phyloP scores from a whole-genome alignment of 2,797 vertebrate species.

The Pipistrellus kuhlii region DNA sequence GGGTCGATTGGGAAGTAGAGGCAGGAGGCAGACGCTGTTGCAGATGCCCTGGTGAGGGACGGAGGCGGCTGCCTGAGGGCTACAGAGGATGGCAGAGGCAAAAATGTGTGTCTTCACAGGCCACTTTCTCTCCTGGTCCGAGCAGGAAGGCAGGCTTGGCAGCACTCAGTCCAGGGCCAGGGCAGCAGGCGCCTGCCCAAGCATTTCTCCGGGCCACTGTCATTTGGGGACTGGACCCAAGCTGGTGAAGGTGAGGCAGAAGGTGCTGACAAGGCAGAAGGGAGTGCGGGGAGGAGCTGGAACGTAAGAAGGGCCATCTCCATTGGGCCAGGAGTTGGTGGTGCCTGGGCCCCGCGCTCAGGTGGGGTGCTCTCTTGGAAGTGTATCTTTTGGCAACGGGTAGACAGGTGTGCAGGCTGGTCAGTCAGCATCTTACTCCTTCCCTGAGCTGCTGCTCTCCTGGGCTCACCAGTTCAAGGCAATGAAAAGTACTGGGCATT shows the following conservation, averaged over 20 bases:
- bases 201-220: neutral
- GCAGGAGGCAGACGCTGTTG: neutral
- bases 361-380: neutral
- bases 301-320: rapidly evolving
- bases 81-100: neutral
- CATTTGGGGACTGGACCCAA: neutral
- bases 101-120: neutral
- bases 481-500: neutral
- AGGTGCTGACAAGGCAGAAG: neutral
- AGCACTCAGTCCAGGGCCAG: neutral
- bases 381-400: neutral
- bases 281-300: neutral
- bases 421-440: neutral
- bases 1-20: neutral
- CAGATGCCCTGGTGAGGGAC: neutral
- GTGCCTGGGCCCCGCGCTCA: no score
- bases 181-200: neutral
- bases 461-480: neutral
- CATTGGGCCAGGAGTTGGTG: neutral
- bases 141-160: neutral
- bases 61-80: neutral
- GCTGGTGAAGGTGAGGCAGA: neutral
- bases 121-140: neutral
- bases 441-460: neutral
- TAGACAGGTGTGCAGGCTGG: neutral